phyloP scores from a whole-genome alignment of 2,888 invertebrate genomes.

The Campoplex capitator region DNA sequence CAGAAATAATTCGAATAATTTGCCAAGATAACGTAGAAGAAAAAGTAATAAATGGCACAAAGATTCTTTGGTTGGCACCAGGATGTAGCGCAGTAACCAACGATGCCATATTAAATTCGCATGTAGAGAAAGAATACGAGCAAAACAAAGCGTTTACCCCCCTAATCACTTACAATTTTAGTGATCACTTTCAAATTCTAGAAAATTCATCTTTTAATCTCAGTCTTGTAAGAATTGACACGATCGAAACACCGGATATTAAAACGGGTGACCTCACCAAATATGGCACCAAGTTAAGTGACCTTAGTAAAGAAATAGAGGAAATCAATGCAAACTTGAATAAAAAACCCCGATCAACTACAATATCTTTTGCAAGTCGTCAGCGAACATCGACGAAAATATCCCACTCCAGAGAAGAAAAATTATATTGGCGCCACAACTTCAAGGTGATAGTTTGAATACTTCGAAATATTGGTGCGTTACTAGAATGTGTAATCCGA shows the following conservation, averaged over 20 bases:
- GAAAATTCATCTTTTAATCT: slow-evolving; percentile 23
- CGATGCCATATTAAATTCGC: not conserved
- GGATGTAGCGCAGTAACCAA: slow-evolving; percentile 15
- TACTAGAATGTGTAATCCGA: too few relatives aligned
- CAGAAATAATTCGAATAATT: slow-evolving; percentile 46
- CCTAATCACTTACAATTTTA: slow-evolving; percentile 23
- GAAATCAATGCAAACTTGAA: too few relatives aligned
- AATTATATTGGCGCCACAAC: too few relatives aligned
- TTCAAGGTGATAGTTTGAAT: too few relatives aligned
- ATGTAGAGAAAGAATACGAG: not conserved
- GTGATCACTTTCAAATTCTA: slow-evolving; percentile 40
- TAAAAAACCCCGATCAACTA: too few relatives aligned
- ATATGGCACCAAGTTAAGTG: slow-evolving; percentile 41
- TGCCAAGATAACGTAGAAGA: not conserved
- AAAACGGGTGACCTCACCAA: slow-evolving; percentile 50
- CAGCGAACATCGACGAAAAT: too few relatives aligned
- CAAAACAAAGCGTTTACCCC: slow-evolving; percentile 6
- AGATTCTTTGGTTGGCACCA: not conserved
- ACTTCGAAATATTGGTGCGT: too few relatives aligned
- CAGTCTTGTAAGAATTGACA: slow-evolving; percentile 44
- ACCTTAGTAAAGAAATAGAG: slow-evolving; percentile 41
- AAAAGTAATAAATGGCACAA: slow-evolving; percentile 5
- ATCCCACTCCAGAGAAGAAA: too few relatives aligned
- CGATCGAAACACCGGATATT: slow-evolving; percentile 43
- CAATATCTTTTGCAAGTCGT: too few relatives aligned